These are phyloP conservation scores for Cylas formicarius DNA, from an alignment of 1,140 invertebrate species.

Conservation along the genomic window DNA sequence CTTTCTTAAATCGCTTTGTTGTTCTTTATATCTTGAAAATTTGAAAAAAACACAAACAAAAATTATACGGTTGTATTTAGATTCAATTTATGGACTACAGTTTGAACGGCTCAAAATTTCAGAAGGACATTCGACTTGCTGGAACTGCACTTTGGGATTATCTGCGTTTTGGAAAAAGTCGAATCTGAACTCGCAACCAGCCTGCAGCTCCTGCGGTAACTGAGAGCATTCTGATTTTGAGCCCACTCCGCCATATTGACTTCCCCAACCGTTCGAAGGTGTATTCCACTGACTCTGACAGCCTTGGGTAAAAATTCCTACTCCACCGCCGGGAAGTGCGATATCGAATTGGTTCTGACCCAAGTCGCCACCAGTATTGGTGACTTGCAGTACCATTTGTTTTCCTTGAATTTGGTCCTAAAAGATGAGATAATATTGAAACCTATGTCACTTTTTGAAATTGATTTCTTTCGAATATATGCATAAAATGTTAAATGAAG, in stretches of 20 bases:
- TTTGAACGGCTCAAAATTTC: no score
- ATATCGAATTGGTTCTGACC: conserved; percentile 13
- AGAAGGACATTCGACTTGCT: conserved; percentile 16
- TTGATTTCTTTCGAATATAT: no score
- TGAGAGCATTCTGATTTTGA: conserved; percentile 13
- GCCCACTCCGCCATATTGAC: conserved; percentile 17
- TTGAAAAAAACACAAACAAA: not conserved
- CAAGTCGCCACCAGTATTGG: conserved; percentile 8
- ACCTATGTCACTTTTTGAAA: no score
- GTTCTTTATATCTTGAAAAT: no score
- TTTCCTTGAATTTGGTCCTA: not conserved
- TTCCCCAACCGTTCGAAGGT: conserved; percentile 14
- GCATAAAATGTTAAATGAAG: no score
- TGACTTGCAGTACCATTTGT: conserved; percentile 9
- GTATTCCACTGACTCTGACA: conserved; percentile 17
- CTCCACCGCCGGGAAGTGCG: conserved; percentile 16
- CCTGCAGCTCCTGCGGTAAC: conserved; percentile 15
- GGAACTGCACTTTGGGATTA: conserved; percentile 18
- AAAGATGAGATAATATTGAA: no score
- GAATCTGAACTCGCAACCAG: conserved; percentile 21
- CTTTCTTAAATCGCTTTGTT: no score
- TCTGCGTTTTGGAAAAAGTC: conserved; percentile 18
- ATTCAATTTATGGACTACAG: conserved; percentile 7
- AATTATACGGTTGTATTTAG: not conserved
- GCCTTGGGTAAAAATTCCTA: conserved; percentile 15